Base-by-base conservation (phyloP, 2,797 vertebrate species). In the Kryptopterus vitreolus region DNA sequence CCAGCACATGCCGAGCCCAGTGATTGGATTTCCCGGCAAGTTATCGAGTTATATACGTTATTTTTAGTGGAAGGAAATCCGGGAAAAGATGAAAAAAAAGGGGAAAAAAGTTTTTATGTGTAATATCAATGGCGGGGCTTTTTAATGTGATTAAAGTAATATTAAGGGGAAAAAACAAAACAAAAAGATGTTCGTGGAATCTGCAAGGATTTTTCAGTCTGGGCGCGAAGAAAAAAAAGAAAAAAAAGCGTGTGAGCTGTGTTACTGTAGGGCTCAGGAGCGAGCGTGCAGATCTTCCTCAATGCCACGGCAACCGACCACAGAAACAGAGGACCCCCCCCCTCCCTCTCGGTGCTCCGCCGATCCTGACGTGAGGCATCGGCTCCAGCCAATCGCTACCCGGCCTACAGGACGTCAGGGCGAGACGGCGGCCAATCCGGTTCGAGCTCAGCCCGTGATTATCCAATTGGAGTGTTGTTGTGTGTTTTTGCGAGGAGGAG, bases 291-390 rank as follows among this genome's bases (percentile, higher is more conserved):
- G 92, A 93, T 94, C 93, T 94, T 94, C 93, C 94, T 91, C 90
- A 92, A 93, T 91, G 89, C 93, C 93, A 93, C 93, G 85, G 94
- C 94, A 94, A 94, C 93, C 93, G 90, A 92, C 90, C 91, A 90
- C 92, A 91, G 94, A 94, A 93, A 93, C 91, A 93, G 83, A 92
- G 90, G 91, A 91, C 91, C 90, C 90, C 90, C 89, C 90, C 89
- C n/a, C n/a, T n/a, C n/a, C 91, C 90, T 90, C 90, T 88, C 84
- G 85, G 86, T 88, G 87, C 87, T 75, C 83, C 82, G 85, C 93
- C 93, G 93, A 94, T 93, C 91, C 85, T 85, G 83, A 86, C 84
- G 81, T 84, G 80, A 81, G 86, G 79, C 63, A 81, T 85, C 83
- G 76, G 85, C 86, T 31, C 62, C 10, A 65, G 83, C 93, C 91